phyloP scores from a whole-genome alignment of 2,888 invertebrate species.

The Nomada ferruginata region DNA sequence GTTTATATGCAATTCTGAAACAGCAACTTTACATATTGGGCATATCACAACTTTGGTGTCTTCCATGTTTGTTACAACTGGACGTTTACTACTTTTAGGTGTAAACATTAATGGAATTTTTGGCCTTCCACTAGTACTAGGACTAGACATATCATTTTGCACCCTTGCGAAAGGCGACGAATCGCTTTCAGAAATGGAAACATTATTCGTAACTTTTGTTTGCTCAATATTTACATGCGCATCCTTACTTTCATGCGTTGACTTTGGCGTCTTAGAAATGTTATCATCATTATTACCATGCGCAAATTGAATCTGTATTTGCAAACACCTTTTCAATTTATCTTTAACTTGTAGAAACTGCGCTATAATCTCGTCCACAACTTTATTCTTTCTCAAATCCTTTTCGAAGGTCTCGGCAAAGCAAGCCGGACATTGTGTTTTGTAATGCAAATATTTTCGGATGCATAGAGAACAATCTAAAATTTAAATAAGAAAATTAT shows the following conservation, averaged over 20 bases:
- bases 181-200: neutral
- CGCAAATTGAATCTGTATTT: constrained; percentile 17
- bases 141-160: constrained; percentile 58
- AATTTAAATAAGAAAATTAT: constrained; percentile 64
- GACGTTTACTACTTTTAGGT: constrained; percentile 69
- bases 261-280: constrained; percentile 1
- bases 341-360: constrained; percentile 78
- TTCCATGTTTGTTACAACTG: constrained; percentile 16
- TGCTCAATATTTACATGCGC: constrained; percentile 1
- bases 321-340: constrained; percentile 71
- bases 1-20: constrained; percentile 84
- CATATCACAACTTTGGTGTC: constrained; percentile 80
- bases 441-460: constrained; percentile 84
- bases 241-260: neutral
- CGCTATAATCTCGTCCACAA: constrained; percentile 83
- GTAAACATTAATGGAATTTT: constrained; percentile 75
- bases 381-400: constrained; percentile 84
- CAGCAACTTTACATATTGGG: constrained; percentile 84
- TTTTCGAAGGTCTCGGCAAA: constrained; percentile 84
- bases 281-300: neutral
- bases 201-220: constrained; percentile 1
- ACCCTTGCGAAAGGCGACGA: neutral
- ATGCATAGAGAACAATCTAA: constrained; percentile 86
- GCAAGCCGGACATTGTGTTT: constrained; percentile 85
- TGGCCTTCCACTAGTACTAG: constrained; percentile 71